A percentile compares a stretch with the other conserved stretches of the same genome.
phyloP scores from a whole-genome alignment of 2,113 vertebrate species.

The Nothobranchius kuhntae region DNA sequence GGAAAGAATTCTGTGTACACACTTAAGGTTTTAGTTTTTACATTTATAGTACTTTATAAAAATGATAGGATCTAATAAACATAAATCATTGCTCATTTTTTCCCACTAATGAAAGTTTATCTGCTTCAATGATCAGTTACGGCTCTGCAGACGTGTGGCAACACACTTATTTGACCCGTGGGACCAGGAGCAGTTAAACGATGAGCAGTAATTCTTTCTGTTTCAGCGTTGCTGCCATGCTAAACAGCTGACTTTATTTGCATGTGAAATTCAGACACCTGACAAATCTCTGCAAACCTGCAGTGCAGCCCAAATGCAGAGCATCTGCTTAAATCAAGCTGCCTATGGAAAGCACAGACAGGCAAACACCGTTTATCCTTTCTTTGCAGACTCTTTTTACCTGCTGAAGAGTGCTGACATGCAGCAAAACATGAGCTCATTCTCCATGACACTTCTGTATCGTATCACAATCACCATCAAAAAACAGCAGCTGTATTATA shows the following conservation, averaged over 20 bases:
- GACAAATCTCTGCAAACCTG: constrained; percentile 53
- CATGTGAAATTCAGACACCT: constrained; percentile 62
- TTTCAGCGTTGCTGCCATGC: constrained; percentile 36
- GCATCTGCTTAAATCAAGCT: constrained; percentile 47
- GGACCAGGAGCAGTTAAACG: constrained; percentile 34
- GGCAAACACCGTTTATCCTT: constrained; percentile 31
- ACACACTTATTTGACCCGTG: not conserved
- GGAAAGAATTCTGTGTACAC: no score
- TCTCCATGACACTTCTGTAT: not conserved
- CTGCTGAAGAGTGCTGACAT: constrained; percentile 9
- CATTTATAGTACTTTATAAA: no score
- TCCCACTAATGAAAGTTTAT: no score
- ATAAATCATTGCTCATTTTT: no score
- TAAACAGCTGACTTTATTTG: constrained; percentile 62
- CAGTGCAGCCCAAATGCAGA: constrained; percentile 34
- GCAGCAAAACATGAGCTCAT: not conserved
- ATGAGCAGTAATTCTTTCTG: constrained; percentile 35
- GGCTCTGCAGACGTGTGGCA: not conserved
- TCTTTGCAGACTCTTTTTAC: constrained; percentile 16
- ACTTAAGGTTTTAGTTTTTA: no score
- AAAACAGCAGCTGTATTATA: not conserved
- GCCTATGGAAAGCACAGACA: constrained; percentile 39
- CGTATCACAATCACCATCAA: not conserved
- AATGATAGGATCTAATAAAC: no score
- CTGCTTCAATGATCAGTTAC: no score